Evolutionary conservation across 2,797 vertebrate species (phyloP).

Genomic region (Xiphophorus birchmanni): DNA sequence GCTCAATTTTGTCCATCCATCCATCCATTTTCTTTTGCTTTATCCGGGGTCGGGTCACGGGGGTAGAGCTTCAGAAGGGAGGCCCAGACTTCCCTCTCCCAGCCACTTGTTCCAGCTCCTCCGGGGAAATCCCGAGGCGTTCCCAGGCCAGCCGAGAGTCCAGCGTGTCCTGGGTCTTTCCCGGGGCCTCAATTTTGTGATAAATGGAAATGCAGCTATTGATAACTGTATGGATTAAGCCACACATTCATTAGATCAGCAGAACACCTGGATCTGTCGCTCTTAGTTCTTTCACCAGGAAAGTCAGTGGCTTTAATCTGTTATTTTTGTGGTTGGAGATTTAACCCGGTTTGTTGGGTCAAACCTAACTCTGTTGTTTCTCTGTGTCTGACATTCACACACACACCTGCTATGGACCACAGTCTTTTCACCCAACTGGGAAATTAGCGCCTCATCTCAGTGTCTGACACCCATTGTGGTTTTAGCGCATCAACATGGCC

Average conservation of each 20-base stretch:
- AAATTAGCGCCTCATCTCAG: constrained; percentile 72
- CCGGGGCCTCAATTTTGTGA: too few relatives aligned
- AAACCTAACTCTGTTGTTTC: background rate
- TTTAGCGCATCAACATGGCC: constrained; percentile 75
- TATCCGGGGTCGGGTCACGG: too few relatives aligned
- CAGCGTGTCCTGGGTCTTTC: too few relatives aligned
- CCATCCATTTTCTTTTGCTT: too few relatives aligned
- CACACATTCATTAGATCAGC: background rate
- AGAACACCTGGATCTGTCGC: background rate
- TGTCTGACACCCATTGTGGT: constrained; percentile 74
- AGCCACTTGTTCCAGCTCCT: too few relatives aligned
- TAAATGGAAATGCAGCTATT: too few relatives aligned
- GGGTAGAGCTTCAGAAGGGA: too few relatives aligned
- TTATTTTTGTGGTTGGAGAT: background rate
- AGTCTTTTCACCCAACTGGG: constrained; percentile 72
- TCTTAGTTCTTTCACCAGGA: background rate
- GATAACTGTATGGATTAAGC: background rate
- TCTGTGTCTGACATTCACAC: background rate
- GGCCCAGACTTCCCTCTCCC: too few relatives aligned
- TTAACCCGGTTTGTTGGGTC: background rate
- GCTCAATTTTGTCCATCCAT: too few relatives aligned
- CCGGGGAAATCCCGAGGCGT: too few relatives aligned
- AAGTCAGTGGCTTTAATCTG: background rate
- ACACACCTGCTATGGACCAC: constrained; percentile 59
- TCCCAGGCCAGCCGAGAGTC: too few relatives aligned